Percentiles rank a stretch among this genome's conserved stretches.
Conservation (phyloP, 2,888 invertebrate genomes). For the Melolontha melolontha region DNA sequence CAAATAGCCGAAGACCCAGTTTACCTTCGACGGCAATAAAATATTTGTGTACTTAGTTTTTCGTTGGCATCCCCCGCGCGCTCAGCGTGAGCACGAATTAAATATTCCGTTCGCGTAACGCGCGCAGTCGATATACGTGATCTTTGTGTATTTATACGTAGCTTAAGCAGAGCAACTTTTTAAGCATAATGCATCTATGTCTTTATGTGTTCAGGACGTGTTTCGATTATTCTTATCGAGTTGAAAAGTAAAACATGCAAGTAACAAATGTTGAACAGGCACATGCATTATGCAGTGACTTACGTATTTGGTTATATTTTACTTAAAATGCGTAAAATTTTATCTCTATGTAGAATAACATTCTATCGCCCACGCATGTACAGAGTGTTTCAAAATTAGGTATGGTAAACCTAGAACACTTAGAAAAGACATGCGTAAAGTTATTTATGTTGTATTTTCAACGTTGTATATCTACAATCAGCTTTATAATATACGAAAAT, state of each 20-base stretch:
- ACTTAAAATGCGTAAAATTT: too few species aligned
- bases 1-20: slow-evolving; percentile 38
- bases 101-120: slow-evolving; percentile 47
- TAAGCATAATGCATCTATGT: slow-evolving; percentile 42
- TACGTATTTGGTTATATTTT: too few species aligned
- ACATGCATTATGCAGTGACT: too few species aligned
- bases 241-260: slow-evolving; percentile 24
- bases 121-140: slow-evolving; percentile 38
- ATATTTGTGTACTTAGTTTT: slow-evolving; percentile 35
- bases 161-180: slow-evolving; percentile 42
- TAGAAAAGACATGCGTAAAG: too few species aligned
- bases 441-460: too few species aligned
- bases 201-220: slow-evolving; percentile 43
- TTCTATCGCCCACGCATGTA: too few species aligned
- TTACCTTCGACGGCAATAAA: slow-evolving; percentile 37
- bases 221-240: slow-evolving; percentile 37
- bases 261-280: slow-evolving; percentile 21
- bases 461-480: too few species aligned
- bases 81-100: slow-evolving; percentile 36
- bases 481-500: too few species aligned
- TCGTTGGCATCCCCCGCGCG: slow-evolving; percentile 25
- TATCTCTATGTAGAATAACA: too few species aligned
- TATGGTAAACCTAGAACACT: too few species aligned
- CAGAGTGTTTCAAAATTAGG: too few species aligned
- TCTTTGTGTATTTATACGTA: neutral